Conservation (phyloP, 1,140 invertebrate species). For the Tenebrio molitor region DNA sequence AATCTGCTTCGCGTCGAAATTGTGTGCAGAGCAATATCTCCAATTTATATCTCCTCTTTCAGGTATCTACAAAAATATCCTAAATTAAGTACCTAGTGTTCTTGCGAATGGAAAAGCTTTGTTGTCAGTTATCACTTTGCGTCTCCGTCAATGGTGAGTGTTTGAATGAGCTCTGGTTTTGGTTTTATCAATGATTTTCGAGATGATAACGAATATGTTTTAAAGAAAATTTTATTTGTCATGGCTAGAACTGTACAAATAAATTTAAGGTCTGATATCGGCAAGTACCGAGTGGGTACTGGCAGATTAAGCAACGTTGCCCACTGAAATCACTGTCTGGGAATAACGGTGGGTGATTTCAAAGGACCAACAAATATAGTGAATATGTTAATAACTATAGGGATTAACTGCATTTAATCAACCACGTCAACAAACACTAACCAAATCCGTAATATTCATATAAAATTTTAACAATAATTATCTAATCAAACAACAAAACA, state of each 20-base stretch:
- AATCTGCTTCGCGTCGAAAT: too few species aligned
- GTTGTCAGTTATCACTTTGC: slow-evolving; percentile 60
- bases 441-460: slow-evolving; percentile 63
- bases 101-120: neutral
- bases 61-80: too few species aligned
- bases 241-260: slow-evolving; percentile 22
- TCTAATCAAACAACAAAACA: slow-evolving; percentile 55
- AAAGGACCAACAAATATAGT: slow-evolving; percentile 39
- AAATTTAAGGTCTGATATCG: slow-evolving; percentile 46
- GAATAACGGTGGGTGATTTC: slow-evolving; percentile 52
- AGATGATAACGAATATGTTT: slow-evolving; percentile 19
- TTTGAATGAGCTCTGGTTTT: slow-evolving; percentile 49
- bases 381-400: slow-evolving; percentile 10
- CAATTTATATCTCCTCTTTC: too few species aligned
- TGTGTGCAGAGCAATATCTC: too few species aligned
- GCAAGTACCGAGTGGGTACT: too few species aligned
- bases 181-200: neutral
- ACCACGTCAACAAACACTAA: slow-evolving; percentile 54
- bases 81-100: too few species aligned
- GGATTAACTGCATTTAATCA: slow-evolving; percentile 33
- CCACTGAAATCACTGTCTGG: slow-evolving; percentile 52
- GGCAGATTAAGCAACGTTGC: slow-evolving; percentile 17
- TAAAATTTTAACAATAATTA: slow-evolving; percentile 65
- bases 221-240: slow-evolving; percentile 42
- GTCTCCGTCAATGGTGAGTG: slow-evolving; percentile 56